These are phyloP conservation scores for Stegodyphus dumicola DNA, from an alignment of 1,140 invertebrate genomes.

Conservation along the genomic window DNA sequence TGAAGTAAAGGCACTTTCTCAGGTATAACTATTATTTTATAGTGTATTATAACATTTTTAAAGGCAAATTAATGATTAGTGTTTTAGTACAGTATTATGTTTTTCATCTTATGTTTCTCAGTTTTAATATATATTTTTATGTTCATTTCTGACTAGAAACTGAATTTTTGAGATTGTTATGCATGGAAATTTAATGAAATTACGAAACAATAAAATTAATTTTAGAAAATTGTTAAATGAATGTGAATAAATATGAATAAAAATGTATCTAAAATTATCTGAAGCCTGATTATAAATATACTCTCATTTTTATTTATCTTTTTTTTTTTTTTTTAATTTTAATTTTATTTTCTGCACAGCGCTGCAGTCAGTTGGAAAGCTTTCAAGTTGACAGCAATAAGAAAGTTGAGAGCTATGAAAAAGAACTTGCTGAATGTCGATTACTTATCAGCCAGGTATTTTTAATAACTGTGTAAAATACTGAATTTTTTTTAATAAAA, in stretches of 20 bases:
- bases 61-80: not conserved
- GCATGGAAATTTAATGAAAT: too few relatives aligned
- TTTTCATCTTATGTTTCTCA: not conserved
- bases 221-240: too few relatives aligned
- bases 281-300: too few relatives aligned
- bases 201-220: too few relatives aligned
- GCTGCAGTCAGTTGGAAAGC: constrained; percentile 87
- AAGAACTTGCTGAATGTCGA: constrained; percentile 89
- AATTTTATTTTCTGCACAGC: constrained; percentile 67
- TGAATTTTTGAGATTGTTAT: too few relatives aligned
- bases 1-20: constrained; percentile 91
- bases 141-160: too few relatives aligned
- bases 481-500: not conserved
- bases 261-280: too few relatives aligned
- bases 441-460: constrained; percentile 85
- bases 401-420: constrained; percentile 91
- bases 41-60: not conserved
- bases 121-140: not conserved
- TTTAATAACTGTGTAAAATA: not conserved
- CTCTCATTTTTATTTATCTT: too few relatives aligned
- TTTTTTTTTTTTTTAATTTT: too few relatives aligned
- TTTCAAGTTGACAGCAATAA: constrained; percentile 90
- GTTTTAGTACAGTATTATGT: not conserved
- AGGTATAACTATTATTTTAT: constrained; percentile 20
- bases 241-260: too few relatives aligned